Evolutionary conservation across 2,888 invertebrate species (phyloP), one percentile per base, ranked within the genome.

Genomic region (Fragum fragum): DNA sequence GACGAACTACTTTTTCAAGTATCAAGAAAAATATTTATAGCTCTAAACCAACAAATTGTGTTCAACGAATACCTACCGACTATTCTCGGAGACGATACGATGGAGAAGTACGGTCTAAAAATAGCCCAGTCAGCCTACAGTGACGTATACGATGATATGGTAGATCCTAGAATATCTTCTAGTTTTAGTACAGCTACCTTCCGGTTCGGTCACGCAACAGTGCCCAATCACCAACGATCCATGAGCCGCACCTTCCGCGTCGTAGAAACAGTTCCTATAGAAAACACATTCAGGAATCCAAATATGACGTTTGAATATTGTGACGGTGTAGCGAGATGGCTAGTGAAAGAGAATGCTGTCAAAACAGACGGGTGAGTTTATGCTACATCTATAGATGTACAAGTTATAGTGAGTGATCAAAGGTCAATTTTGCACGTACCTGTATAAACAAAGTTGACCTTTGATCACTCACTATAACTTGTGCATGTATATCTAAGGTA

Each of bases 11-110:
- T 91, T n/a, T 91, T 80, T 73, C 87, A 90, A 75, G 91, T 91
- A 79, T 63, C 88, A 0, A 95, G 98, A 78, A 96, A 96, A 89
- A 96, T 98, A 29, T 93, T 98, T 0, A 96, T 96, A 0, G 98
- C 98, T 0, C 85, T 93, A 52, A 90, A 98, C 97, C 95, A 94
- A 68, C 92, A 94, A 82, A 91, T 95, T 39, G 88, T 91, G 5
- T 95, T 92, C 87, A 91, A 88, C 63, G 94, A 95, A 87, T 95
- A 91, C 77, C 95, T 99, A 73, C 99, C 99, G 3, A 70, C 98
- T 73, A 95, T 99, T 66, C 96, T 99, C 7, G 84, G 83, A 29
- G 32, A 59, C 0, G 74, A 69, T 0, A 39, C 29, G 18, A 84
- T 86, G 79, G 14, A 36, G 2, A 72, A 47, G 23, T 80, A 80